Base-by-base conservation (phyloP, 1,140 invertebrate genomes). In the Scaptomyza montana region DNA sequence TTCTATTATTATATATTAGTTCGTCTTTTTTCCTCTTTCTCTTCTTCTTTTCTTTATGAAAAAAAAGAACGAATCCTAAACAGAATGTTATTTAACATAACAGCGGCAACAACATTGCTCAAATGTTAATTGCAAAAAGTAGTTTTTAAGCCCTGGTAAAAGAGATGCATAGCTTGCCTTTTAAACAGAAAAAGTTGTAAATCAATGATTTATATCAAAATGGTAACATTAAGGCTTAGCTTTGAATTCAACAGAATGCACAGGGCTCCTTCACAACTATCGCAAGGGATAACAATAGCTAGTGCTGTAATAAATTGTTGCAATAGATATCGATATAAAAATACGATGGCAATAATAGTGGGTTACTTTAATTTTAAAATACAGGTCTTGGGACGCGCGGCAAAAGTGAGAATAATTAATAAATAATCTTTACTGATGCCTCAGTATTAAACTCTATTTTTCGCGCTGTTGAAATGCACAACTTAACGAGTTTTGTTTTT, bases 1-100 rank as follows among this genome's bases (percentile, higher is more conserved):
- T 86, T 85, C 74, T 85, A 85, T 85, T 85, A 85, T 85, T 85
- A 84, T 84, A 85, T 85, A 85, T 86, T 85, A 86, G 77, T 84
- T 85, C 80, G 76, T 79, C 76, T 85, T 85, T 86, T 67, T 72
- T 72, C 69, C 55, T 72, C 71, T 70, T 70, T 68, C 71, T 74
- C 71, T 62, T 72, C 69, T 72, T 72, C 69, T 72, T 72, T 84
- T 81, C 75, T 62, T 74, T 63, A 74, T 74, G 69, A 72, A 72
- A 67, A 72, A 72, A 72, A 72, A 72, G 69, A 72, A 72, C 69
- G 69, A 72, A 72, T 72, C 63, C 69, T 55, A 72, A 70, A 72
- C 49, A 59, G 63, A 67, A 72, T 72, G 69, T 72, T 72, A 72
- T 60, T 72, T 72, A 72, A 72, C 69, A 72, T 72, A 67, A 67